Conservation (phyloP, 1,140 invertebrate genomes). For the Brachionus rubens region DNA sequence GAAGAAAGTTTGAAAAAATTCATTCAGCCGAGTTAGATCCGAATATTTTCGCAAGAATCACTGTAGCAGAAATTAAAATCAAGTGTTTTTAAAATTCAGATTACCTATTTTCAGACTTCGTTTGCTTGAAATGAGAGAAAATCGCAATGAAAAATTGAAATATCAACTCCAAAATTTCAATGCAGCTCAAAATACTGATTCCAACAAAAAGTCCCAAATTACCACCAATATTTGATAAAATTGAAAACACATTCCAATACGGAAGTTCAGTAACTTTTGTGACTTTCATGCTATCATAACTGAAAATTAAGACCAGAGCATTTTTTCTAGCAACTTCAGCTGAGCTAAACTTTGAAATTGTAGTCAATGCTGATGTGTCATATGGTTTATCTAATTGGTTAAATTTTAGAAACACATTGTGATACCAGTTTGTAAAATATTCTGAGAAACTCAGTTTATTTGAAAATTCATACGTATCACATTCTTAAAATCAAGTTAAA, state of each 20-base stretch:
- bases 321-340: background rate
- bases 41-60: too few species aligned
- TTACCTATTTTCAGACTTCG: too few species aligned
- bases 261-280: background rate
- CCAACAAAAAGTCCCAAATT: constrained; percentile 33
- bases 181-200: background rate
- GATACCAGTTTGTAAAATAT: constrained; percentile 23
- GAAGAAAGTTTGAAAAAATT: too few species aligned
- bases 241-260: background rate
- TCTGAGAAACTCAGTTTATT: background rate
- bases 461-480: background rate
- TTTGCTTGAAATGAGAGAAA: too few species aligned
- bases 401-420: background rate
- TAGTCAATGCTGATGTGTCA: background rate
- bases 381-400: background rate
- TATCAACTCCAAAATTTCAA: constrained; percentile 18
- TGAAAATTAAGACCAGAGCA: background rate
- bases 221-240: constrained; percentile 22
- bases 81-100: too few species aligned
- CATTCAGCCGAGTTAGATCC: too few species aligned
- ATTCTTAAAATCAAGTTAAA: constrained; percentile 16
- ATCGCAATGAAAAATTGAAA: background rate
- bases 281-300: background rate
- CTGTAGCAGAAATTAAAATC: too few species aligned
- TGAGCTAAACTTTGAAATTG: background rate